These are phyloP conservation scores for Anhinga anhinga DNA, from an alignment of 2,113 vertebrate species.

Conservation along the genomic window DNA sequence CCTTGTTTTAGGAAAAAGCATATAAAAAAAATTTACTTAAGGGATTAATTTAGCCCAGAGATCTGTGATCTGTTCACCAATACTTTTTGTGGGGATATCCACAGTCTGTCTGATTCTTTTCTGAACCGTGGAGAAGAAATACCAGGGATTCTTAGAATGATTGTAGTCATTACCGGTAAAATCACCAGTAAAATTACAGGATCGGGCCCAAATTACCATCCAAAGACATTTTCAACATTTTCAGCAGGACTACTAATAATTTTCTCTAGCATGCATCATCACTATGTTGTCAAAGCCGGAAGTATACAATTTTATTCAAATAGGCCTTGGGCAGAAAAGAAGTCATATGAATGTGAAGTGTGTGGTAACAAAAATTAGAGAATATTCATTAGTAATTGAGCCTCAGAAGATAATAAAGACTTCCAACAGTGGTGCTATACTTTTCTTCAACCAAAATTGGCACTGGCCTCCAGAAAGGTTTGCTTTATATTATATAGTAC, in stretches of 20 bases:
- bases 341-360: slow-evolving; percentile 6
- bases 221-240: background rate
- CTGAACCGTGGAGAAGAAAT: background rate
- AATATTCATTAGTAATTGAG: slow-evolving; percentile 24
- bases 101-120: background rate
- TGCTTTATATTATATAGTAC: background rate
- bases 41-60: background rate
- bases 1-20: background rate
- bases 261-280: background rate
- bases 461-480: background rate
- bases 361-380: background rate
- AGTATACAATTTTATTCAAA: background rate
- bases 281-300: background rate
- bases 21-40: background rate
- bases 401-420: slow-evolving; percentile 2
- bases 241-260: background rate
- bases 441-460: slow-evolving; percentile 9
- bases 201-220: background rate
- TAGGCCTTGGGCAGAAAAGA: background rate
- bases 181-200: background rate
- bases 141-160: background rate
- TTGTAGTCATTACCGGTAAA: background rate
- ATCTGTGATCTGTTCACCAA: background rate
- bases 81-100: background rate
- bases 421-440: background rate